Evolutionary conservation across 2,888 invertebrate genomes (phyloP).

Genomic region (Ferdinandea cuprea): DNA sequence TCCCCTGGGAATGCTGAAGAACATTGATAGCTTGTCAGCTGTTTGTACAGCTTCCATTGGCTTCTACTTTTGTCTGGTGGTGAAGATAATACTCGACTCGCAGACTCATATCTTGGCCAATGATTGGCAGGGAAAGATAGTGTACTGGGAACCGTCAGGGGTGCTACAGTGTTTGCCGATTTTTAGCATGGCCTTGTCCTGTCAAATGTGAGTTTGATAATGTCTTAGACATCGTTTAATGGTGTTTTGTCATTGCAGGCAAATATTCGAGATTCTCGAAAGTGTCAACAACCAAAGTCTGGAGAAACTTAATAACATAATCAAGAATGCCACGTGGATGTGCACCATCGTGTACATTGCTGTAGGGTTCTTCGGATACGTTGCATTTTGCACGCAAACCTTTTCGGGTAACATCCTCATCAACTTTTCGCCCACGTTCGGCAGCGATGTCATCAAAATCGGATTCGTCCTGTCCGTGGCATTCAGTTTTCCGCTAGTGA

Average conservation of each 20-base stretch:
- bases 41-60: constrained; percentile 95
- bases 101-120: constrained; percentile 88
- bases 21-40: constrained; percentile 94
- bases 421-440: constrained; percentile 91
- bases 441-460: constrained; percentile 95
- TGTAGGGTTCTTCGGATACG: constrained; percentile 96
- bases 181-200: constrained; percentile 97
- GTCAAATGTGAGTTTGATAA: constrained; percentile 92
- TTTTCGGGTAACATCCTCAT: constrained; percentile 95
- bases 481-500: constrained; percentile 97
- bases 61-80: constrained; percentile 94
- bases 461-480: constrained; percentile 97
- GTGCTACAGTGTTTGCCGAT: constrained; percentile 96
- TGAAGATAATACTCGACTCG: constrained; percentile 93
- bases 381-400: constrained; percentile 90
- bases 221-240: neutral
- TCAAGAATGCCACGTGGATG: constrained; percentile 94
- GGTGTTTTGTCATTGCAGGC: constrained; percentile 84
- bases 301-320: constrained; percentile 94
- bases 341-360: constrained; percentile 95
- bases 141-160: constrained; percentile 93
- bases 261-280: constrained; percentile 96
- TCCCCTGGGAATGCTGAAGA: constrained; percentile 93
- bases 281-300: constrained; percentile 93
- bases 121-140: constrained; percentile 89